A percentile compares a stretch with the other conserved stretches of the same genome.
Conservation (phyloP, 2,888 invertebrate genomes). For the Lasioglossum zephyrum region DNA sequence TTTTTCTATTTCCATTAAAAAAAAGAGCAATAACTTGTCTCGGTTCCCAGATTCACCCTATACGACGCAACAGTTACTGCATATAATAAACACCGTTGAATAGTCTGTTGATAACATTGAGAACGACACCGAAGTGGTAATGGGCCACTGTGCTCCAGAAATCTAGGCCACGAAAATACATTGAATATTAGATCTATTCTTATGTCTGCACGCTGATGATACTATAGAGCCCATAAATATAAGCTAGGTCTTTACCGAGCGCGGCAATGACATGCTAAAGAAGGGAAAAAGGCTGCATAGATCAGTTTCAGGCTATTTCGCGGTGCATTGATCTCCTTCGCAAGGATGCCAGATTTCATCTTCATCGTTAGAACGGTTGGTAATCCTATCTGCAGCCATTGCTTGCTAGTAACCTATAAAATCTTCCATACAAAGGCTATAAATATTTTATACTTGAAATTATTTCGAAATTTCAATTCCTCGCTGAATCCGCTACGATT, state of each 20-base stretch:
- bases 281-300: constrained; percentile 26
- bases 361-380: constrained; percentile 40
- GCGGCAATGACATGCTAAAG: constrained; percentile 11
- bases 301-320: constrained; percentile 43
- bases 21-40: no score
- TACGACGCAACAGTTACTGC: not conserved
- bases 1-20: no score
- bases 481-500: not conserved
- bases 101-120: not conserved
- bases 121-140: not conserved
- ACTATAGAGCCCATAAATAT: constrained; percentile 40
- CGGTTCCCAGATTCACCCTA: no score
- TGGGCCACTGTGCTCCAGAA: not conserved
- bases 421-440: not conserved
- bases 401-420: constrained; percentile 1
- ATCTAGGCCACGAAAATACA: not conserved
- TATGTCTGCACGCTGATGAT: not conserved
- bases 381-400: constrained; percentile 20
- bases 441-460: not conserved
- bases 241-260: constrained; percentile 19
- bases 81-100: not conserved
- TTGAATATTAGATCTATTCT: constrained; percentile 5
- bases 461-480: not conserved
- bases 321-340: constrained; percentile 48
- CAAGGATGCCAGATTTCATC: constrained; percentile 21